Percentiles rank a stretch among this genome's conserved stretches.
Conservation (phyloP, 2,888 invertebrate genomes). For the Auanema sp. region DNA sequence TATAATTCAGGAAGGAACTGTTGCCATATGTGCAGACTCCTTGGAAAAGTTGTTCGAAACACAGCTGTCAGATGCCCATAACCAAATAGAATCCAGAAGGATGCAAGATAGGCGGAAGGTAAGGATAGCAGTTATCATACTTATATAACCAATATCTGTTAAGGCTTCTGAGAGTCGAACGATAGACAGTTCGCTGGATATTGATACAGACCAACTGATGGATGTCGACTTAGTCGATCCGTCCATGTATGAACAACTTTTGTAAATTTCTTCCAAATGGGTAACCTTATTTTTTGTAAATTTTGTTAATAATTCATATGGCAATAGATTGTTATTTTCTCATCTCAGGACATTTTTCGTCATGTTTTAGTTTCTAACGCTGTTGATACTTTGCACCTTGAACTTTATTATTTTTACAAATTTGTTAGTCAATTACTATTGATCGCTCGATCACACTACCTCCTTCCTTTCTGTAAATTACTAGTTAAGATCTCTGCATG, state of each 20-base stretch:
- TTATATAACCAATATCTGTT: no score
- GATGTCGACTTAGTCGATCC: slow-evolving; percentile 25
- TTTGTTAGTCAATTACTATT: no score
- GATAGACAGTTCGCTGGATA: slow-evolving; percentile 42
- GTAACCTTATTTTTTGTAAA: slow-evolving; percentile 1
- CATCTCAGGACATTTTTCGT: slow-evolving; percentile 4
- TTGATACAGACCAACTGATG: slow-evolving; percentile 46
- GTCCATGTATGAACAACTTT: slow-evolving; percentile 21
- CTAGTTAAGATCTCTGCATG: no score
- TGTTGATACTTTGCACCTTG: not conserved
- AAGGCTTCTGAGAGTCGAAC: slow-evolving; percentile 27
- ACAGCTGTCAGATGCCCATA: slow-evolving; percentile 24
- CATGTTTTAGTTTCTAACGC: not conserved
- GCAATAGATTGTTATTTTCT: slow-evolving; percentile 4
- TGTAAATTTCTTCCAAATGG: not conserved
- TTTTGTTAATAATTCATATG: slow-evolving; percentile 1
- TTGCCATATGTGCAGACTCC: slow-evolving; percentile 92
- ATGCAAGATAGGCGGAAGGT: slow-evolving; percentile 7
- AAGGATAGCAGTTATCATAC: no score
- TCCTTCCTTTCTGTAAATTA: no score
- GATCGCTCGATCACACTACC: no score
- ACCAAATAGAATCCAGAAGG: slow-evolving; percentile 4
- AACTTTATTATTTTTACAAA: no score
- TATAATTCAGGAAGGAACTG: slow-evolving; percentile 76
- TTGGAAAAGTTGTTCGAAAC: slow-evolving; percentile 92